phyloP scores from a whole-genome alignment of 2,113 vertebrate genomes.

The Eupsittula cactorum region DNA sequence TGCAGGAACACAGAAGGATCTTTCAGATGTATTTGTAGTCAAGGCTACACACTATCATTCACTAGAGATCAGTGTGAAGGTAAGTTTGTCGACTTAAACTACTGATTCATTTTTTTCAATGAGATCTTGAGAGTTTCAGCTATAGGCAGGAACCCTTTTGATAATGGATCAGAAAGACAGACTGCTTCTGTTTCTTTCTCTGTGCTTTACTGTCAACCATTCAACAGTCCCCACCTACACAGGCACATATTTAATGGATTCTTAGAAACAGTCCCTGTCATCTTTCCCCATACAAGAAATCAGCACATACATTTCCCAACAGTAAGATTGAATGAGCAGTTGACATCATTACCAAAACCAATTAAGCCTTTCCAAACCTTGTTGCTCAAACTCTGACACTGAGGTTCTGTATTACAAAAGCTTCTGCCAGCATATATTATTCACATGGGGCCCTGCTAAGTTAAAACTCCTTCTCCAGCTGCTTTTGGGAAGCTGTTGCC shows the following conservation, averaged over 20 bases:
- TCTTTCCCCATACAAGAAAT: not conserved
- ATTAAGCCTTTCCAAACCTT: not conserved
- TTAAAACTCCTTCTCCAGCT: constrained; percentile 15
- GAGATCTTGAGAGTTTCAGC: not conserved
- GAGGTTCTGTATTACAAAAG: not conserved
- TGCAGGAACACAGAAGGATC: constrained; percentile 93
- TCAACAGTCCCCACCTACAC: not conserved
- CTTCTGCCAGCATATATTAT: not conserved
- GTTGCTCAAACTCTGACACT: not conserved
- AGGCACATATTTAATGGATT: not conserved
- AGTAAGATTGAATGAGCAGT: not conserved
- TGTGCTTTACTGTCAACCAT: not conserved
- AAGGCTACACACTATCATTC: constrained; percentile 80
- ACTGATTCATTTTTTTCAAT: not conserved
- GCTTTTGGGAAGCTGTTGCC: not conserved
- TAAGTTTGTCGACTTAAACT: constrained; percentile 49
- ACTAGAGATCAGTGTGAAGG: constrained; percentile 90
- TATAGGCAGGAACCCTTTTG: not conserved
- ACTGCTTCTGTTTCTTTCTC: not conserved
- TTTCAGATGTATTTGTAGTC: constrained; percentile 87
- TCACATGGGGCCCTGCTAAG: not conserved
- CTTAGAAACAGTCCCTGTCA: not conserved
- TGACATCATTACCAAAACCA: not conserved
- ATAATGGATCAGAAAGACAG: not conserved
- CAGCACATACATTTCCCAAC: not conserved